A percentile compares a stretch with the other conserved stretches of the same genome.
Conservation (phyloP, 2,888 invertebrate species). For the Callimorpha dominula region DNA sequence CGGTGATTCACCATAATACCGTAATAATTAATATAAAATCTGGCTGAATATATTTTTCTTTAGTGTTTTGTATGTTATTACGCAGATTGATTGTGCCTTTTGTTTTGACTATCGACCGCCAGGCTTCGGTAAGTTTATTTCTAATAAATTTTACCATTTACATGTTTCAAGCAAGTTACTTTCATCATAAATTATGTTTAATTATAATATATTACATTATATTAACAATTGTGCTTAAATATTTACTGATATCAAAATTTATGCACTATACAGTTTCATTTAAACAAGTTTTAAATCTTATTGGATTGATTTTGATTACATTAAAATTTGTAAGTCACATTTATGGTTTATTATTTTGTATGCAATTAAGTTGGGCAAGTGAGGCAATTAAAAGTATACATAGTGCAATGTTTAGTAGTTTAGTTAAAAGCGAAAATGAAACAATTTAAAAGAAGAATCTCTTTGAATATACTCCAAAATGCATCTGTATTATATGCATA, state of each 20-base stretch:
- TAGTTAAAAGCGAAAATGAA: neutral
- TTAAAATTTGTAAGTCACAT: neutral
- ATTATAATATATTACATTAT: neutral
- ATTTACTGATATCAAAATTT: neutral
- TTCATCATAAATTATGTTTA: too few relatives aligned
- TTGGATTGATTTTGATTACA: neutral
- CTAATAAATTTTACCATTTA: neutral
- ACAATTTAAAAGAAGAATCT: too few relatives aligned
- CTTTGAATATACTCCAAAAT: too few relatives aligned
- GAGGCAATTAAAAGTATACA: neutral
- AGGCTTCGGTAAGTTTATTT: slow-evolving; percentile 38
- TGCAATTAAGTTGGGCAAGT: neutral
- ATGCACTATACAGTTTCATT: too few relatives aligned
- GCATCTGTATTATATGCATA: too few relatives aligned
- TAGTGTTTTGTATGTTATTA: slow-evolving; percentile 34
- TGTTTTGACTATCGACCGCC: slow-evolving; percentile 18
- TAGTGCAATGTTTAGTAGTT: neutral
- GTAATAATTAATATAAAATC: slow-evolving; percentile 14
- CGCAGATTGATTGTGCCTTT: slow-evolving; percentile 27
- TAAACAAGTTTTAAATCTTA: neutral
- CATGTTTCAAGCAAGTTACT: neutral
- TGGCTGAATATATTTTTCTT: slow-evolving; percentile 17
- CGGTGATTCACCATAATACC: slow-evolving; percentile 42
- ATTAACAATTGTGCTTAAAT: neutral
- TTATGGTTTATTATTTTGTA: neutral